Conservation (phyloP, 2,113 vertebrate genomes). For the Jaculus jaculus region DNA sequence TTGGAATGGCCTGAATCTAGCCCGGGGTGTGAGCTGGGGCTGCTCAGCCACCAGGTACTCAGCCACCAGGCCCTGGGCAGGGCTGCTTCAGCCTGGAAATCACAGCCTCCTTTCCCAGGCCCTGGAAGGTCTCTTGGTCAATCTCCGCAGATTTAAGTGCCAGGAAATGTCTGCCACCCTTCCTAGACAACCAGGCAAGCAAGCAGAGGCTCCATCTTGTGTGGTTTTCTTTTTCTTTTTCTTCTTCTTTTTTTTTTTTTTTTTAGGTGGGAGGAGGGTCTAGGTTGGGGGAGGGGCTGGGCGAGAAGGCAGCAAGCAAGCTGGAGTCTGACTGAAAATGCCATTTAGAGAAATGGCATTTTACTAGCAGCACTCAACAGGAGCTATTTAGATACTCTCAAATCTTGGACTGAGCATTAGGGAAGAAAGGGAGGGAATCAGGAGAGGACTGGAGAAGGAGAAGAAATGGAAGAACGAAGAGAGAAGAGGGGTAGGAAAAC, state of each 20-base stretch:
- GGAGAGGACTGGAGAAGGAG: not conserved
- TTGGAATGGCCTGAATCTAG: not conserved
- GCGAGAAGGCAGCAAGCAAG: not conserved
- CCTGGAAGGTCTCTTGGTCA: conserved; percentile 26
- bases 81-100: not conserved
- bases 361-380: not conserved
- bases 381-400: not conserved
- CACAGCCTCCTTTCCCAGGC: conserved; percentile 48
- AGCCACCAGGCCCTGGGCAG: not conserved
- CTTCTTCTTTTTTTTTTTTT: too few species aligned
- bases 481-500: fast-evolving
- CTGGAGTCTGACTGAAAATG: not conserved
- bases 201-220: not conserved
- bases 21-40: not conserved
- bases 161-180: conserved; percentile 25
- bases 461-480: too few species aligned
- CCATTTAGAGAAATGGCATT: conserved; percentile 21
- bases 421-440: conserved; percentile 16
- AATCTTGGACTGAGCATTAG: conserved; percentile 30
- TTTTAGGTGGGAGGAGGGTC: too few species aligned
- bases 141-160: conserved; percentile 3
- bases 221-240: not conserved
- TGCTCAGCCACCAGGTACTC: not conserved
- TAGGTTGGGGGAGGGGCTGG: not conserved
- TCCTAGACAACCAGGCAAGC: conserved; percentile 44